A percentile compares a stretch with the other conserved stretches of the same genome.
These are phyloP conservation scores for Nymphalis io DNA, from an alignment of 1,140 invertebrate species.

Conservation along the genomic window DNA sequence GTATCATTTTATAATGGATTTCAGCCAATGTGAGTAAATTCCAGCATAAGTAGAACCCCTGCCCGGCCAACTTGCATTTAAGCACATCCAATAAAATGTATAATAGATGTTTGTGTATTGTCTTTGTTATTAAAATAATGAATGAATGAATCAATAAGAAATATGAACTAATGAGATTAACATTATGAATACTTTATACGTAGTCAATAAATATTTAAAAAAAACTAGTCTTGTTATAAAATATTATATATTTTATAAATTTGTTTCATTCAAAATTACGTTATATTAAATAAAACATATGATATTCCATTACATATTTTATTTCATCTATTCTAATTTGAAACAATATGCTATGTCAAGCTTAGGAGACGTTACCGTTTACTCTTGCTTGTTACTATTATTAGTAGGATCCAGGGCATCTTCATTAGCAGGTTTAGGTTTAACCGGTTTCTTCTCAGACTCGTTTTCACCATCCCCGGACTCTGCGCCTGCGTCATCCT, in stretches of 20 bases:
- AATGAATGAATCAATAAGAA: neutral
- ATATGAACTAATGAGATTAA: too few species aligned
- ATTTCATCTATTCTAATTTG: constrained; percentile 8
- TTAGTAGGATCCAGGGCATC: too few species aligned
- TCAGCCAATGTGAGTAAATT: neutral
- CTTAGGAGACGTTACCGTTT: too few species aligned
- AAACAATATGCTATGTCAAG: neutral
- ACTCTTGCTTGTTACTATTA: too few species aligned
- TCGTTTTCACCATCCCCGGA: neutral
- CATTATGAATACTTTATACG: too few species aligned
- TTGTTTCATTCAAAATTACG: too few species aligned
- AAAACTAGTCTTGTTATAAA: too few species aligned
- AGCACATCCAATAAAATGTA: neutral
- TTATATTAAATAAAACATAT: neutral
- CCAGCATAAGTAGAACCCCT: neutral
- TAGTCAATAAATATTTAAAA: too few species aligned
- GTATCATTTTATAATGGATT: neutral
- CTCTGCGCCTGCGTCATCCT: neutral
- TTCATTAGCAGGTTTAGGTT: neutral
- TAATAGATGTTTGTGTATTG: neutral
- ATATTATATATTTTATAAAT: too few species aligned
- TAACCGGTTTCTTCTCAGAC: neutral
- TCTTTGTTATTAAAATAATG: neutral
- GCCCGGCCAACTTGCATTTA: neutral
- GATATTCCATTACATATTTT: neutral